Conservation (phyloP, 2,797 vertebrate species). For the Ataeniobius toweri region DNA sequence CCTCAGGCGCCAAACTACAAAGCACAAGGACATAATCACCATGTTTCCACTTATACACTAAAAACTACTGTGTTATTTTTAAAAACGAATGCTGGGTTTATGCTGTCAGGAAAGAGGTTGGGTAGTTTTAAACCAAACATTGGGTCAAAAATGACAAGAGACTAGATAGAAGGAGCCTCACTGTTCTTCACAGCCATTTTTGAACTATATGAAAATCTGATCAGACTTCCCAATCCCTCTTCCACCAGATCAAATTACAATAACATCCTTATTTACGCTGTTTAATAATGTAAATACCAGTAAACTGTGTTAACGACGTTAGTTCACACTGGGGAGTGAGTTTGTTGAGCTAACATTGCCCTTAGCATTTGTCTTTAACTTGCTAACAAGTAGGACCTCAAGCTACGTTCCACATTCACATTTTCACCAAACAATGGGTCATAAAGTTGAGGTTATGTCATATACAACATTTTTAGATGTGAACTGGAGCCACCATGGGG, state of each 20-base stretch:
- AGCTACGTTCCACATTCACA: not conserved
- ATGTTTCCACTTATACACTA: not conserved
- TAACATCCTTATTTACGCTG: not conserved
- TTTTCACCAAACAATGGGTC: not conserved
- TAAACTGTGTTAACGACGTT: not conserved
- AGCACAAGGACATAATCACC: conserved; percentile 5
- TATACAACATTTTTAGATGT: too few species aligned
- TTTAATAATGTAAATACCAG: not conserved
- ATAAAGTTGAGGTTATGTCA: not conserved
- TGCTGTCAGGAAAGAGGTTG: not conserved
- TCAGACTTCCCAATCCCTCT: not conserved
- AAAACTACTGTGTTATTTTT: not conserved
- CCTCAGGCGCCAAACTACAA: conserved; percentile 2
- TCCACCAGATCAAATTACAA: not conserved
- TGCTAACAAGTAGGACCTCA: not conserved
- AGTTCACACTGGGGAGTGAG: too few species aligned
- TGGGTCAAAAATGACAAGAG: not conserved
- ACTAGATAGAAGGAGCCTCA: not conserved
- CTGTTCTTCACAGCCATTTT: not conserved
- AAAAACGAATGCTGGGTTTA: not conserved
- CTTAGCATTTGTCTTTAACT: not conserved
- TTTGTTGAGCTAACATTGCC: not conserved
- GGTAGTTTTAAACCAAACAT: not conserved
- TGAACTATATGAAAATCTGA: not conserved
- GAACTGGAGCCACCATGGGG: too few species aligned